Base-by-base conservation (phyloP, 2,113 vertebrate species). In the Trichomycterus rosablanca region DNA sequence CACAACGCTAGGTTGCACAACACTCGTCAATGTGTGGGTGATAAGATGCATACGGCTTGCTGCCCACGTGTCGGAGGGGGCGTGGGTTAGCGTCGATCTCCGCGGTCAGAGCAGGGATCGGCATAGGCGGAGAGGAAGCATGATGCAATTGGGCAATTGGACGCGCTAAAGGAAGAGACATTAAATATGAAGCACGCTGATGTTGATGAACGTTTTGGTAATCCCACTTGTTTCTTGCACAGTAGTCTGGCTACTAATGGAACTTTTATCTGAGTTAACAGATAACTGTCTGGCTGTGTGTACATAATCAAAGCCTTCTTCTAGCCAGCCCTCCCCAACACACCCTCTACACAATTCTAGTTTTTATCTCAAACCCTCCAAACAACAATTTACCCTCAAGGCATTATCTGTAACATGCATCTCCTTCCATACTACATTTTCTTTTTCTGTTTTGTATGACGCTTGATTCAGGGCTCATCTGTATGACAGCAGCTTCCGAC, bases 401-500 rank as follows among this genome's bases (percentile, higher is more conserved):
- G 37, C 51, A 45, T 60, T 59, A 42, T 61, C 57, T 51, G 15
- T 14, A 61, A 10, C 15, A 19, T 15, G 37, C 9, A 40, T 15
- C 43, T 18, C 20, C 20, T 24, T 35, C 49, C n/a, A n/a, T n/a
- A n/a, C n/a, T n/a, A n/a, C n/a, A n/a, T n/a, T n/a, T n/a, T n/a
- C n/a, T n/a, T n/a, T n/a, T n/a, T 35, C 20, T 14, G 4, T 11
- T 59, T 2, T 28, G 16, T 9, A 3, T 30, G 42, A 0, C 18
- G 18, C 9, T 10, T 7, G 15, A 28, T 63, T 28, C 34, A 8
- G 23, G 49, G n/a, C 34, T 34, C 20, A 68, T 62, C 57, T 70
- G 63, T 58, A 45, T 30, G 20, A 60, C 22, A 52, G 42, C 56
- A 44, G 40, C 35, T 39, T 63, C 48, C 20, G 59, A 57, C 14